Base-by-base conservation (phyloP, 2,113 vertebrate genomes). In the Calonectris borealis region DNA sequence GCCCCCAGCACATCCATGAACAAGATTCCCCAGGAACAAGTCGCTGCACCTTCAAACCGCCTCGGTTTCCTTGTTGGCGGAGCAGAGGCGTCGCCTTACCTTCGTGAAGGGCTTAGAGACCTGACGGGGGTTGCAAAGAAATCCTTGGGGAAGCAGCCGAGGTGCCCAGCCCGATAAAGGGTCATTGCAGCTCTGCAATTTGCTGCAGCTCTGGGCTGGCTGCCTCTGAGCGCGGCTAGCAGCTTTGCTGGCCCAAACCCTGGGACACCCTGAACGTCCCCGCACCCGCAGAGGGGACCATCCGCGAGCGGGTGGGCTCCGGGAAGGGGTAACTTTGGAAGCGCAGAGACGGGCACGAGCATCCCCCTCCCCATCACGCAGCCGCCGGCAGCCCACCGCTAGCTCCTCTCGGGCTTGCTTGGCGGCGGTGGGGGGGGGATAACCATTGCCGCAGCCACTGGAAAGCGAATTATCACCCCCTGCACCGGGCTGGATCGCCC, bases 291-390 rank as follows among this genome's bases (percentile, higher is more conserved):
- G 48, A 86, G 4, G 66, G 61, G 49, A 65, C 64, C 2, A 1
- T 72, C 58, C 4, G 2, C 0, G 1, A 72, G 54, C 0, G 0
- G 40, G 15, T n/a, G 75, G 44, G n/a, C 57, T 80, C 54, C 0
- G 6, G 68, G 40, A 69, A 80, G 88, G 82, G 36, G 11, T 9
- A 7, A 72, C 8, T 85, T 62, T 15, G 69, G 65, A 48, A 68
- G 82, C 0, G 0, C 61, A 54, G 44, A 40, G 66, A 48, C 0
- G 21, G 36, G 36, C 66, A 65, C 2, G 13, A 91, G 57, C 82
- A 85, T n/a, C 92, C 29, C 87, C 81, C 87, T 86, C 92, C 87
- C 83, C 38, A 42, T 2, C 60, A 60, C 16, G 0, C 42, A 69
- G 61, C 86, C 5, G 1, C 73, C 13, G 1, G 60, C 32, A 75